Percentiles rank a stretch among this genome's conserved stretches.
phyloP scores from a whole-genome alignment of 2,888 invertebrate genomes.

The Spialia ferax region DNA sequence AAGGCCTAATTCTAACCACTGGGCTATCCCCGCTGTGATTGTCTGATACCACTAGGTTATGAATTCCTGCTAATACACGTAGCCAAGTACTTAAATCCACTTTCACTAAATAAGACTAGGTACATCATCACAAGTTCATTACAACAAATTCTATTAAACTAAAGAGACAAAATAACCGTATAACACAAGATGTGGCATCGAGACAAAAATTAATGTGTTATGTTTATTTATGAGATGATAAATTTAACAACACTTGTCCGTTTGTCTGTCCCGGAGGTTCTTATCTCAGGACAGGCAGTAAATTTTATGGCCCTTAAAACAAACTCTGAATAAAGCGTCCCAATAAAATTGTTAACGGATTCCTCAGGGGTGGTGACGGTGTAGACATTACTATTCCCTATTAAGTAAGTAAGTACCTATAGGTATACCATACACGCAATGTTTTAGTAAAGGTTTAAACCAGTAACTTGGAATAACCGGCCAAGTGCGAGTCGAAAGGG shows the following conservation, averaged over 20 bases:
- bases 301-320: slow-evolving; percentile 67
- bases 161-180: slow-evolving; percentile 7
- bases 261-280: slow-evolving; percentile 53
- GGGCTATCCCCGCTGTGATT: no score
- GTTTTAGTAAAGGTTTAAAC: no score
- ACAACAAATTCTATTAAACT: neutral
- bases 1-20: no score
- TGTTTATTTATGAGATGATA: slow-evolving; percentile 61
- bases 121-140: neutral
- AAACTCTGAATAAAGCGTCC: slow-evolving; percentile 56
- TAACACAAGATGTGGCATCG: slow-evolving; percentile 6
- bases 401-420: no score
- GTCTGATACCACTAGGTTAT: no score
- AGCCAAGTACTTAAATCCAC: no score
- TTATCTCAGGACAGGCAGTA: slow-evolving; percentile 61
- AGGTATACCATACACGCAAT: no score
- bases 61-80: no score
- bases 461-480: no score
- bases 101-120: no score
- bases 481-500: no score
- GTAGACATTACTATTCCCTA: no score
- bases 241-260: slow-evolving; percentile 58
- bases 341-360: slow-evolving; percentile 55
- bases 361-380: slow-evolving; percentile 19
- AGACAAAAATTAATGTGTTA: slow-evolving; percentile 37